These are phyloP conservation scores for Xylota sylvarum DNA, from an alignment of 2,888 invertebrate genomes.

Conservation along the genomic window DNA sequence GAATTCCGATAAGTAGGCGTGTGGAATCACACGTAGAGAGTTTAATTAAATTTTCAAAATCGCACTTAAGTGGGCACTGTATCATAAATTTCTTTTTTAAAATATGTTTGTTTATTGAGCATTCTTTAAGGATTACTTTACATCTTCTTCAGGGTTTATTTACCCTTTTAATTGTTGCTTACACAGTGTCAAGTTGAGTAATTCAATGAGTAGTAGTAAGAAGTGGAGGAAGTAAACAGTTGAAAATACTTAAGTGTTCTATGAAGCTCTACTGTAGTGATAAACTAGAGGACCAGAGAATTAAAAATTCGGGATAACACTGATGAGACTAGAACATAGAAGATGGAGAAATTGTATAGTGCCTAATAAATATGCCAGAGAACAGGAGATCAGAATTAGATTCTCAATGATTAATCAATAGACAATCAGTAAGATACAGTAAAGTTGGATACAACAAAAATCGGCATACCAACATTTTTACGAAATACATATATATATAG, in stretches of 20 bases:
- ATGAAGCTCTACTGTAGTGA: background rate
- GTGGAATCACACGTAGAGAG: constrained; percentile 11
- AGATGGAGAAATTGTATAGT: too few relatives aligned
- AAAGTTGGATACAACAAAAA: too few relatives aligned
- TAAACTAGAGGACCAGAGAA: background rate
- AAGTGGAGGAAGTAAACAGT: background rate
- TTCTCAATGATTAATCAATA: too few relatives aligned
- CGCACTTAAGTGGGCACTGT: constrained; percentile 1
- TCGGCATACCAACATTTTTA: too few relatives aligned
- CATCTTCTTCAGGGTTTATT: constrained; percentile 3
- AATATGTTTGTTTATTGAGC: constrained; percentile 11
- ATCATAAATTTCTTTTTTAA: too few relatives aligned
- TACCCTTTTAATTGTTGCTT: background rate
- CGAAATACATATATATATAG: too few relatives aligned
- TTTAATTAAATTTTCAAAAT: constrained; percentile 17
- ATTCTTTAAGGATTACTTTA: constrained; percentile 15
- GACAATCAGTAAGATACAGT: too few relatives aligned
- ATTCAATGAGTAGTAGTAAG: background rate
- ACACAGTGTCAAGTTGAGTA: constrained; percentile 4
- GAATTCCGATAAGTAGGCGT: constrained; percentile 24
- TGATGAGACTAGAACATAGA: too few relatives aligned
- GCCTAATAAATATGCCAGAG: too few relatives aligned
- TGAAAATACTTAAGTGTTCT: background rate
- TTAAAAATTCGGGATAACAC: too few relatives aligned
- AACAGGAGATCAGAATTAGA: too few relatives aligned